Evolutionary conservation across 2,113 vertebrate genomes (phyloP), one percentile per base, ranked within the genome.

Genomic region (Actenoides hombroni): DNA sequence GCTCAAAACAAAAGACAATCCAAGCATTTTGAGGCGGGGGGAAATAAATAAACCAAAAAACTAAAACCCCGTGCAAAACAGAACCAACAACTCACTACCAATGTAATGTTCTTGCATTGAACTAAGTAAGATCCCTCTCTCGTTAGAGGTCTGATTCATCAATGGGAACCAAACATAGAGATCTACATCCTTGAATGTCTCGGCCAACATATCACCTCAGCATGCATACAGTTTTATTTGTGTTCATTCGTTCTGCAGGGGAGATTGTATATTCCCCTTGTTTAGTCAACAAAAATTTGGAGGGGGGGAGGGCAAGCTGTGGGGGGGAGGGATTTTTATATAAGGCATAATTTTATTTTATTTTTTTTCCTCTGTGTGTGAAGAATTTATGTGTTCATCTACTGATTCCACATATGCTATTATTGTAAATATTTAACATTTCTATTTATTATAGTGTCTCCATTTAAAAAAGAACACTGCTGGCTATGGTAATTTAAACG

Each of bases 401-500:
- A 96, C 97, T 97, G 97, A 96, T 97, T 97, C 95, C 95, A 94
- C 95, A 39, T 92, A 94, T 96, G 95, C 95, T 97, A 97, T 97
- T 97, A 97, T 95, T 98, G 98, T 98, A 98, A 98, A 98, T 98
- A 97, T 95, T 97, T 97, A 94, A 97, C 96, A 68, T 97, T 95
- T 97, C 96, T 98, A 98, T 98, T 98, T 97, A 97, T 98, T 97
- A 97, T 96, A 86, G 93, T 97, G 96, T 97, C 95, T 96, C 91
- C 94, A 91, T 96, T 96, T 90, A 71, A 94, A 95, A 95, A 86
- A 95, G 91, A 94, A 95, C 96, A 97, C 97, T 92, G 91, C 96
- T 98, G 91, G 90, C 89, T 93, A 35, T 96, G 96, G 92, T 97
- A 97, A 96, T 97, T 88, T 91, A 94, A 97, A 94, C 73, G 31